Base-by-base conservation (phyloP, 2,888 invertebrate genomes). In the Coremacera marginata region DNA sequence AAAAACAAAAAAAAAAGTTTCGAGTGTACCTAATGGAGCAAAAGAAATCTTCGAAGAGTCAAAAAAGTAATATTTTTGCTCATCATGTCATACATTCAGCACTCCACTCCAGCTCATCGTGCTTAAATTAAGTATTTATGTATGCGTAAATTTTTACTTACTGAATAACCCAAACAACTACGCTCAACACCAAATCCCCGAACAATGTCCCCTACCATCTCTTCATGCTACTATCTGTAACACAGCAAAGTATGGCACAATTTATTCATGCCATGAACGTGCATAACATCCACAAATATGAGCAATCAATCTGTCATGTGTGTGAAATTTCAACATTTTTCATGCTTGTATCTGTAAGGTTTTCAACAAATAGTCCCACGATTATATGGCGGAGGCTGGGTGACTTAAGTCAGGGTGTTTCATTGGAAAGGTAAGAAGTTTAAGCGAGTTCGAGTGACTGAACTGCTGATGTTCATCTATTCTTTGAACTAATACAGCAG, bases 271-370 rank as follows among this genome's bases (percentile, higher is more conserved):
- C 44, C 77, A 65, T 34, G 55, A 68, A 75, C 71, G 70, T 77
- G 70, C 77, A 57, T 65, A 73, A 77, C 73, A 77, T 75, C 77
- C 70, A 71, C 77, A 77, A 74, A 75, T 75, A 75, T 70, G 75
- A 77, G 70, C 77, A 75, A 77, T 77, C 77, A 77, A 77, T 77
- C 77, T 77, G 75, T 75, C 75, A 77, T 77, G 70, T 70, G 63
- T 31, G 70, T 70, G 37, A 70, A 63, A 51, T 63, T 60, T 27
- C 49, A 14, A 5, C 51, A 68, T 73, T 60, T 31, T 77, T 70
- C 60, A 73, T 77, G 49, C 51, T 14, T 70, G 11, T 65, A 37
- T 44, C 22, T 51, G 51, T 8, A 60, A 57, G 22, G 37, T 22
- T 71, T 31, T 60, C 44, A n/a, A 37, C 27, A 37, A 60, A n/a